phyloP scores from a whole-genome alignment of 2,797 vertebrate species.

The Sarcophilus harrisii region DNA sequence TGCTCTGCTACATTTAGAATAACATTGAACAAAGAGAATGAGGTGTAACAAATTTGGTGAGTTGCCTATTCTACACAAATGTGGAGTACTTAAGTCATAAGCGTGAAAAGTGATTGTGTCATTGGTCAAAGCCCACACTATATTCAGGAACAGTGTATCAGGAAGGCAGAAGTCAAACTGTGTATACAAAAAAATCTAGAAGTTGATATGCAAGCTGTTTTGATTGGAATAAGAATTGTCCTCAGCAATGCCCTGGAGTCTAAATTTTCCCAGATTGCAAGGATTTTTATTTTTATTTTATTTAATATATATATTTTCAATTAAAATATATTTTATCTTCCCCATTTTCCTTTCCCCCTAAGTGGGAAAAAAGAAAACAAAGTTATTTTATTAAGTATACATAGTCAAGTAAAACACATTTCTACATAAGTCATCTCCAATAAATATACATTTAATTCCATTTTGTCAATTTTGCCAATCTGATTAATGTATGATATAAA shows the following conservation, averaged over 20 bases:
- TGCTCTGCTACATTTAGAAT: too few relatives aligned
- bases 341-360: background rate
- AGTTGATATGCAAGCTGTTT: background rate
- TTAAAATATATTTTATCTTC: background rate
- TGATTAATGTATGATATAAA: background rate
- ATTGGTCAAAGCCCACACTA: background rate
- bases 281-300: background rate
- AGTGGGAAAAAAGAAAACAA: background rate
- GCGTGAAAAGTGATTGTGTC: background rate
- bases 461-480: background rate
- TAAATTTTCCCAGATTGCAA: background rate
- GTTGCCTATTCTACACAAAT: background rate
- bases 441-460: background rate
- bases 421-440: background rate
- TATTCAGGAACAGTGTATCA: background rate
- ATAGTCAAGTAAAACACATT: background rate
- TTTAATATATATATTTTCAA: background rate
- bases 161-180: background rate
- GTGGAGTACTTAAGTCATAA: background rate
- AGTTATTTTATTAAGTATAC: background rate
- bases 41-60: too few relatives aligned
- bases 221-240: too few relatives aligned
- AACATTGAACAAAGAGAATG: too few relatives aligned
- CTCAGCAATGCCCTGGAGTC: background rate
- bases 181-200: background rate